These are phyloP conservation scores for Pteruthius melanotis DNA, from an alignment of 2,113 vertebrate species.

Conservation along the genomic window DNA sequence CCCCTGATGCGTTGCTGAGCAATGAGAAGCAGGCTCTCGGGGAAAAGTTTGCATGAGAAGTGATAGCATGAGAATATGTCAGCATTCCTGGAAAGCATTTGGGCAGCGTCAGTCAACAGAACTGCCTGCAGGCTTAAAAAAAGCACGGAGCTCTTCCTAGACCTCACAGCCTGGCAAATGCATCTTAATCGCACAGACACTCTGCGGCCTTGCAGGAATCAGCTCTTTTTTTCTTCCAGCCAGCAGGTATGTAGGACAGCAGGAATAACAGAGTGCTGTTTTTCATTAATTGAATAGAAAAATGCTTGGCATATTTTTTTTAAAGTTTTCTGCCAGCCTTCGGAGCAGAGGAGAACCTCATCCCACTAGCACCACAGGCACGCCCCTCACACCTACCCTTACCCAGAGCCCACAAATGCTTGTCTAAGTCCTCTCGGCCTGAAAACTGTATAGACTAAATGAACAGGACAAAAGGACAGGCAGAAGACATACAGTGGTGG, in stretches of 20 bases:
- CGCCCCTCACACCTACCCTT: neutral
- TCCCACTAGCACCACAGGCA: neutral
- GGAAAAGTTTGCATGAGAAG: conserved; percentile 42
- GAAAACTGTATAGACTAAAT: neutral
- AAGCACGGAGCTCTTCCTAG: neutral
- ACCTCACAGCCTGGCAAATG: neutral
- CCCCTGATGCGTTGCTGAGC: neutral
- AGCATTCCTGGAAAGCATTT: conserved; percentile 44
- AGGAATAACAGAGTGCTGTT: neutral
- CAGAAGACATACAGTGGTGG: neutral
- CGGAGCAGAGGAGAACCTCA: rapidly evolving
- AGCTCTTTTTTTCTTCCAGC: neutral
- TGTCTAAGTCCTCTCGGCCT: neutral
- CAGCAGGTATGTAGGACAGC: neutral
- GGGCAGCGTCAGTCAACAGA: conserved; percentile 18
- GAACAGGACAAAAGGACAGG: neutral
- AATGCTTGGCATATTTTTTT: neutral
- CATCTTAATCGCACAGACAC: neutral
- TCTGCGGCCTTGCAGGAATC: rapidly evolving
- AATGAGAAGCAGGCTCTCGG: neutral
- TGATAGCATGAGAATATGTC: conserved; percentile 56
- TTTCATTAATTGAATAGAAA: neutral
- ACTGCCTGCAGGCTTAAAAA: conserved; percentile 36
- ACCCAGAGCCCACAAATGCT: neutral
- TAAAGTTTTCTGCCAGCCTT: neutral